phyloP scores from a whole-genome alignment of 2,113 vertebrate species.

The Eurypyga helias region DNA sequence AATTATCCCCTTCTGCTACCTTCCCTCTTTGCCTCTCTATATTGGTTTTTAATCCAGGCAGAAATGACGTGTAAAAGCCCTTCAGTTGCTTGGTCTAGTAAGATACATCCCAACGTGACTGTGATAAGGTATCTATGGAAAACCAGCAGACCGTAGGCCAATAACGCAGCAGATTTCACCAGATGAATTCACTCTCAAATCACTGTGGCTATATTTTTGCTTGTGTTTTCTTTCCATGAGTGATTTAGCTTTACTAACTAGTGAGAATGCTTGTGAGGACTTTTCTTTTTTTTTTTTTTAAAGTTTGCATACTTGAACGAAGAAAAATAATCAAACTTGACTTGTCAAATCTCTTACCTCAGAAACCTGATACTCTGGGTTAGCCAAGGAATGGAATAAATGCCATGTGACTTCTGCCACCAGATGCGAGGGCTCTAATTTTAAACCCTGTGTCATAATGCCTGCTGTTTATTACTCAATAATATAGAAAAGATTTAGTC shows the following conservation, averaged over 20 bases:
- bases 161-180: not conserved
- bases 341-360: not conserved
- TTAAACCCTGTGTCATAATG: not conserved
- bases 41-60: not conserved
- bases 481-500: not conserved
- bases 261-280: not conserved
- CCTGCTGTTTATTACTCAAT: not conserved
- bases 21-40: not conserved
- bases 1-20: not conserved
- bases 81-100: not conserved
- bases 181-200: not conserved
- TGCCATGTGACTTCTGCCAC: not conserved
- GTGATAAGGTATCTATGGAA: not conserved
- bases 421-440: fast-evolving
- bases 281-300: not conserved
- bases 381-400: slow-evolving; percentile 23
- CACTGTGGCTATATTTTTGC: not conserved
- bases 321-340: slow-evolving; percentile 29
- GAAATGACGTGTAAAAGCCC: not conserved
- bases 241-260: not conserved
- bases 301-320: not conserved
- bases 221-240: not conserved
- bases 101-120: not conserved
- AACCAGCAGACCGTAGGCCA: not conserved
- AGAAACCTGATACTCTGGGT: not conserved